Percentiles rank a stretch among this genome's conserved stretches.
Conservation (phyloP, 2,797 vertebrate genomes). For the Dicrostonyx torquatus region DNA sequence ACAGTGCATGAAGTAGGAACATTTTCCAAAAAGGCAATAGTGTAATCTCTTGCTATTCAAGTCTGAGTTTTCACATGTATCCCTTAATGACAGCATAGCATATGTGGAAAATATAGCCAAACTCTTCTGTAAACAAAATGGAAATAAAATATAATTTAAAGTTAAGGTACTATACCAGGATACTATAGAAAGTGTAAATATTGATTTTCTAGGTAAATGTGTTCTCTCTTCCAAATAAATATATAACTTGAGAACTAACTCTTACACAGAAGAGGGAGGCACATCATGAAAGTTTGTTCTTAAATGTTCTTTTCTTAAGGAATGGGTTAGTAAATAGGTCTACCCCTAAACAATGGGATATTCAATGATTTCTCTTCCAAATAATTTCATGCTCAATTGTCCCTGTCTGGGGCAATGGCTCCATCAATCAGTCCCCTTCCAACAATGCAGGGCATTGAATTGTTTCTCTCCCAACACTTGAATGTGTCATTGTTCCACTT, state of each 20-base stretch:
- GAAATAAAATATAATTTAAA: neutral
- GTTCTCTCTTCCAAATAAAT: slow-evolving; percentile 41
- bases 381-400: slow-evolving; percentile 56
- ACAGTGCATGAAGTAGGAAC: neutral
- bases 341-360: slow-evolving; percentile 56
- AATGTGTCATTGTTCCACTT: slow-evolving; percentile 37
- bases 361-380: slow-evolving; percentile 67
- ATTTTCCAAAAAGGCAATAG: neutral
- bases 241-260: slow-evolving; percentile 57
- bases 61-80: neutral
- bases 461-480: slow-evolving; percentile 44
- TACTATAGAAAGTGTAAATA: slow-evolving; percentile 9
- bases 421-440: slow-evolving; percentile 58
- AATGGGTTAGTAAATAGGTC: slow-evolving; percentile 49
- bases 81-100: neutral
- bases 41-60: neutral
- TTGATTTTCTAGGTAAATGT: slow-evolving; percentile 1
- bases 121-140: neutral
- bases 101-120: neutral
- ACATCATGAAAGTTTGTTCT: slow-evolving; percentile 30
- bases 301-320: slow-evolving; percentile 57
- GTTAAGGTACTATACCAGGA: neutral
- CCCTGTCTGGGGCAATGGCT: slow-evolving; percentile 33
- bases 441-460: slow-evolving; percentile 45
- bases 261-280: slow-evolving; percentile 12